Evolutionary conservation across 2,888 invertebrate species (phyloP), one percentile per base, ranked within the genome.

Genomic region (Sabellastarte sp.): DNA sequence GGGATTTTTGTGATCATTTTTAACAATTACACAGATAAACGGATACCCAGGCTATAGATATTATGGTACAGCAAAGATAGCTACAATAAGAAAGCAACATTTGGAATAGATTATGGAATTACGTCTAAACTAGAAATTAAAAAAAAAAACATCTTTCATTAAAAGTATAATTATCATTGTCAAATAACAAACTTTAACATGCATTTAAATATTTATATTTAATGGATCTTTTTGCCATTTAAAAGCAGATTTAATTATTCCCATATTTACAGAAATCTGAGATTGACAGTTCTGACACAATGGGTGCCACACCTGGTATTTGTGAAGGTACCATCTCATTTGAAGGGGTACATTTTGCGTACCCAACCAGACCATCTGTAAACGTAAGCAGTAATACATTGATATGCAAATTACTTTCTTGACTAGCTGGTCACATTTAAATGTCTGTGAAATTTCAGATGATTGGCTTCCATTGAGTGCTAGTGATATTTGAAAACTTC

Each of bases 281-380:
- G 32, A 87, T 87, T 61, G 87, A 87, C 72, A 81, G 84, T 50
- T 76, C 77, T 29, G 79, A 83, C 2, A 75, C 77, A 20, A 73
- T 75, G 32, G 87, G 87, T 50, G 68, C 77, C 26, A 82, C 76
- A 64, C 85, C 82, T 1, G 71, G 74, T 1, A 72, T 73, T 24
- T 70, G 77, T 1, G 41, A 68, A 3, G 85, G 85, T 3, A 70
- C 76, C 20, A 74, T 85, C 2, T 69, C 76, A 20, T 74, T 85
- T 62, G 70, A 77, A 57, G 72, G 78, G 51, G 79, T 85, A 0
- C 10, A 41, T 10, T 41, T 41, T 20, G 41, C 20, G 41, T 41
- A 41, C 20, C 41, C 41, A 41, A 41, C 41, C 10, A 10, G 41
- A 10, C 10, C 41, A 41, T 10, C 10, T 41, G 41, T 41, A 10